These are phyloP conservation scores for Pelusios castaneus DNA, from an alignment of 2,113 vertebrate species.

Conservation along the genomic window DNA sequence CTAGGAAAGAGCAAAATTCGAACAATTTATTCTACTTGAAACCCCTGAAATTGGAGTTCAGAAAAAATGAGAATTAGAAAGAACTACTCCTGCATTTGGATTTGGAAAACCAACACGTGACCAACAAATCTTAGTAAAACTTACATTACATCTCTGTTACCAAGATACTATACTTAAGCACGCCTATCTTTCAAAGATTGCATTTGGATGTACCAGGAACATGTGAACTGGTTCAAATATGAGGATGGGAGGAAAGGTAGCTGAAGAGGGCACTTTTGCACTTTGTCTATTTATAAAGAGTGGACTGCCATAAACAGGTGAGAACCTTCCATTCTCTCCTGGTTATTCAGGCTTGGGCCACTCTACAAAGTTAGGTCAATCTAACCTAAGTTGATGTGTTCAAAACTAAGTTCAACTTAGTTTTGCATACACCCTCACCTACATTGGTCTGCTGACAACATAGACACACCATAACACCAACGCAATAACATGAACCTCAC, in stretches of 20 bases:
- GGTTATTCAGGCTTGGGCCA: not conserved
- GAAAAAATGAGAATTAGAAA: not conserved
- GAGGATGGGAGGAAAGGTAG: not conserved
- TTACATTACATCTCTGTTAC: not conserved
- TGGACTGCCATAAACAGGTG: not conserved
- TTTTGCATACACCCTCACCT: too few species aligned
- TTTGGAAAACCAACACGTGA: not conserved
- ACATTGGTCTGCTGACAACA: too few species aligned
- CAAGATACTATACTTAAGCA: not conserved
- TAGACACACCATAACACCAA: too few species aligned
- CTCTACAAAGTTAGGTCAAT: not conserved
- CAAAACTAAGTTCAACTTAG: too few species aligned
- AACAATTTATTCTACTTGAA: not conserved
- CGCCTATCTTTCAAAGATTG: accelerated
- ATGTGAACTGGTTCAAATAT: not conserved
- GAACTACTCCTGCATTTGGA: not conserved
- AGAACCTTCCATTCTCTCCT: not conserved
- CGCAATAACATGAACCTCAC: too few species aligned
- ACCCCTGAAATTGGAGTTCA: not conserved
- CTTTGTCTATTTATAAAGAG: not conserved
- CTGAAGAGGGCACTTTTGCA: accelerated
- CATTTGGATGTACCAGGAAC: not conserved
- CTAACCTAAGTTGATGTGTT: not conserved
- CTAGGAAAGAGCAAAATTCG: not conserved
- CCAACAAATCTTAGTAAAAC: not conserved